Conservation (phyloP, 2,797 vertebrate species). For the Okamejei kenojei region DNA sequence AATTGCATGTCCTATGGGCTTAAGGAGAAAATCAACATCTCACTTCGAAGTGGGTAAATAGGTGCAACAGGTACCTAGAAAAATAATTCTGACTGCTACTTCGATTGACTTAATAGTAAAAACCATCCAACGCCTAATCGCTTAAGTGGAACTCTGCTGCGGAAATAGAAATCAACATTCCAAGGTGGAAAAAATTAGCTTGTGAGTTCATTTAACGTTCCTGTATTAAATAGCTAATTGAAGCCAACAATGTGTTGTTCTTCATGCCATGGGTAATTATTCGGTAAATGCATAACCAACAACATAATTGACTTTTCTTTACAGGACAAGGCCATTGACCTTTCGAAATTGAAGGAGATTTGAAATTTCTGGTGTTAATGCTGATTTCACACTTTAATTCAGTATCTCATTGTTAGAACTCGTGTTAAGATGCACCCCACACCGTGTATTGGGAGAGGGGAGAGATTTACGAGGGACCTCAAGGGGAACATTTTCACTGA, state of each 20-base stretch:
- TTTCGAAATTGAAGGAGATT: constrained; percentile 22
- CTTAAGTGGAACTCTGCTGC: constrained; percentile 19
- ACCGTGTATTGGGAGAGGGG: too few species aligned
- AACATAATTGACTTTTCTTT: constrained; percentile 18
- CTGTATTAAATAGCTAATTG: constrained; percentile 3
- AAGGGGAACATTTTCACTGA: too few species aligned
- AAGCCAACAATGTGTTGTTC: constrained; percentile 5
- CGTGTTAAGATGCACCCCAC: constrained; percentile 13
- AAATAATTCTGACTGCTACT: constrained; percentile 11
- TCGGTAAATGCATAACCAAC: constrained; percentile 16
- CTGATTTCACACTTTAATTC: not conserved
- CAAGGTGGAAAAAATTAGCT: constrained; percentile 10
- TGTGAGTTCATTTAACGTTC: not conserved
- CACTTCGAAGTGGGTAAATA: not conserved
- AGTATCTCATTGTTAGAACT: constrained; percentile 8
- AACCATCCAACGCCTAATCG: not conserved
- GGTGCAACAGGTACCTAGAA: not conserved
- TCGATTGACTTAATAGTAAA: constrained; percentile 25
- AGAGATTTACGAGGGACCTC: too few species aligned
- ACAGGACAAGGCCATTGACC: not conserved
- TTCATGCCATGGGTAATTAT: not conserved
- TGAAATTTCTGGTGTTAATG: not conserved
- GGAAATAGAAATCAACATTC: constrained; percentile 33
- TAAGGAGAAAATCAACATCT: not conserved
- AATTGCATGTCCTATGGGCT: not conserved